Conservation (phyloP, 64 coral and sea anemone genomes). For the Orbicella faveolata region DNA sequence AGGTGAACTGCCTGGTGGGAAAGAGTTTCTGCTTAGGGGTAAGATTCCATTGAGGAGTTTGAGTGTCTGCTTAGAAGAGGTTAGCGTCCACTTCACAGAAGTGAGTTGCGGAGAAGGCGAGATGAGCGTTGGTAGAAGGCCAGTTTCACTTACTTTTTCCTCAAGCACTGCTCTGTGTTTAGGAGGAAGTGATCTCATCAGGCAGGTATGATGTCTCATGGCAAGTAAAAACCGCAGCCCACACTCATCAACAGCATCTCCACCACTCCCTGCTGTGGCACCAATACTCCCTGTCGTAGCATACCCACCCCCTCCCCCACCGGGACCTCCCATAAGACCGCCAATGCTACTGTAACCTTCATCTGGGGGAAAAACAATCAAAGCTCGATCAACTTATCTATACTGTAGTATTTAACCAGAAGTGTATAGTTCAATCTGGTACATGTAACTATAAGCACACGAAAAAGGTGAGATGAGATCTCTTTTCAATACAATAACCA, state of each 20-base stretch:
- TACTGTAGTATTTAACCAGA: too few species aligned
- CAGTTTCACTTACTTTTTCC: conserved; percentile 65
- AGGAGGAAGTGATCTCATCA: conserved; percentile 89
- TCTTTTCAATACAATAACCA: too few species aligned
- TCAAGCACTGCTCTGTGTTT: conserved; percentile 77
- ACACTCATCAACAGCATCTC: conserved; percentile 99
- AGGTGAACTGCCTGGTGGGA: not conserved
- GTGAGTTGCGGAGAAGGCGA: not conserved
- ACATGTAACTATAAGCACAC: too few species aligned
- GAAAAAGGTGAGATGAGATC: too few species aligned
- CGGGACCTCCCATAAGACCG: conserved; percentile 95
- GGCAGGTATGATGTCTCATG: conserved; percentile 97
- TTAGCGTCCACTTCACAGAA: not conserved
- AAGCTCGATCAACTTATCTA: not conserved
- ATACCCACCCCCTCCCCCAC: conserved; percentile 98
- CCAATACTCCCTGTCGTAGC: conserved; percentile 98
- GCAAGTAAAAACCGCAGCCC: conserved; percentile 93
- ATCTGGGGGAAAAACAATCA: conserved; percentile 14
- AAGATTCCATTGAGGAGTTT: too few species aligned
- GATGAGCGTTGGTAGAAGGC: too few species aligned
- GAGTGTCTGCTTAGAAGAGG: not conserved
- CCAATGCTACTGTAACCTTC: conserved; percentile 68
- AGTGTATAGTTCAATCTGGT: too few species aligned
- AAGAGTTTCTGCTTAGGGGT: too few species aligned
- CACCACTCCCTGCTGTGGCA: conserved; percentile 97